Percentiles rank a stretch among this genome's conserved stretches.
These are phyloP conservation scores for zebrafish (Danio rerio) DNA, from an alignment of 2,113 vertebrate species.

Conservation along the genomic window DNA sequence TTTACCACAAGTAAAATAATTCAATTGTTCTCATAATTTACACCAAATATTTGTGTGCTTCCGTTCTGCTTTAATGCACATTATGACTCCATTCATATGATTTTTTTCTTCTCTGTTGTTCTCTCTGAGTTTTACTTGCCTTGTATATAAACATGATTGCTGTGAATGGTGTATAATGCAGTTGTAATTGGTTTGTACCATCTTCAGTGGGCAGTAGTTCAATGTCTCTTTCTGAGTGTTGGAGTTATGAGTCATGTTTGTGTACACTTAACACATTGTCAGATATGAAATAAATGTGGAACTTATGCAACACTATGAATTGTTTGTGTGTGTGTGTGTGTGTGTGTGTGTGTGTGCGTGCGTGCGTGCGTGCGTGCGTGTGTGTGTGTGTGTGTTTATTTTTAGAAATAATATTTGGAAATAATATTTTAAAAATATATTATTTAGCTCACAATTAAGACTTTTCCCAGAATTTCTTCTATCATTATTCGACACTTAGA, in stretches of 20 bases:
- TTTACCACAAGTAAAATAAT: constrained; percentile 38
- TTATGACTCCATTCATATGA: constrained; percentile 59
- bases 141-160: constrained; percentile 88
- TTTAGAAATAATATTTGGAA: too few relatives aligned
- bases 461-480: too few relatives aligned
- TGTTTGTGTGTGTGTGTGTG: too few relatives aligned
- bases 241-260: constrained; percentile 81
- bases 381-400: too few relatives aligned
- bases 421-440: too few relatives aligned
- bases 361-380: too few relatives aligned
- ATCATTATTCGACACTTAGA: too few relatives aligned
- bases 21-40: constrained; percentile 54
- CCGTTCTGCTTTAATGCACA: constrained; percentile 60
- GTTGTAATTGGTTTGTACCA: constrained; percentile 71
- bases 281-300: constrained; percentile 92
- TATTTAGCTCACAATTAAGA: too few relatives aligned
- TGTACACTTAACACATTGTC: constrained; percentile 86
- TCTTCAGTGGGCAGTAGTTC: constrained; percentile 77
- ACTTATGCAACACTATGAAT: constrained; percentile 82
- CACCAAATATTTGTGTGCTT: constrained; percentile 71
- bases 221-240: constrained; percentile 80
- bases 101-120: constrained; percentile 49
- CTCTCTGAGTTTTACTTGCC: constrained; percentile 67
- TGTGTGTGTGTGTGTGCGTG: too few relatives aligned
- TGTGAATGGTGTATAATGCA: constrained; percentile 79